Percentiles rank a stretch among this genome's conserved stretches.
Conservation (phyloP, 2,888 invertebrate species). For the Trimorus sp. region DNA sequence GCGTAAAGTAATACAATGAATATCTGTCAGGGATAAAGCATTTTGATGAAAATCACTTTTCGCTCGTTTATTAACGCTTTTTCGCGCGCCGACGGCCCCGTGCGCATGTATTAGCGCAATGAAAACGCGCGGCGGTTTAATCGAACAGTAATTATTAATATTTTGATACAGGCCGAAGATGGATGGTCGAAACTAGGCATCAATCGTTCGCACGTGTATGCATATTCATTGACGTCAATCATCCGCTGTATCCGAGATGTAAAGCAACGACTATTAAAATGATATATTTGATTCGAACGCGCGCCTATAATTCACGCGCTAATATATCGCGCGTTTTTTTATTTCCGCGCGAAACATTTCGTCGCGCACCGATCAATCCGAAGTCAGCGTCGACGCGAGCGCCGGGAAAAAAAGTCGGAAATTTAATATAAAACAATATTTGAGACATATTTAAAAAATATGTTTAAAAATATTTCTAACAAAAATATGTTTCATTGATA, state of each 20-base stretch:
- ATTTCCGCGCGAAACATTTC: slow-evolving; percentile 5
- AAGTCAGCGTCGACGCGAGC: neutral
- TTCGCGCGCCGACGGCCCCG: neutral
- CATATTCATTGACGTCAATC: slow-evolving; percentile 48
- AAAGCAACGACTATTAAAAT: slow-evolving; percentile 45
- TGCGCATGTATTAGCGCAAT: neutral
- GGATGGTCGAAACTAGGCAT: slow-evolving; percentile 31
- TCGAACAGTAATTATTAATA: slow-evolving; percentile 31
- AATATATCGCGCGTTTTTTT: slow-evolving; percentile 10
- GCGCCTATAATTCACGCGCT: slow-evolving; percentile 19
- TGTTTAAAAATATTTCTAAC: no score
- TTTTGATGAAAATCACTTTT: slow-evolving; percentile 5
- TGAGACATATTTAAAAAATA: no score
- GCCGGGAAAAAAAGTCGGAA: slow-evolving; percentile 10
- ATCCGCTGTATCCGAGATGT: slow-evolving; percentile 38
- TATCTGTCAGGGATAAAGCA: slow-evolving; percentile 15
- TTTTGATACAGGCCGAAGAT: slow-evolving; percentile 18
- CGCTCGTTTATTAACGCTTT: slow-evolving; percentile 3
- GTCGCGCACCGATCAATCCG: slow-evolving; percentile 11
- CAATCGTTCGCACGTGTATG: slow-evolving; percentile 16
- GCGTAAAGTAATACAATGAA: slow-evolving; percentile 23
- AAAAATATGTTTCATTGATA: no score
- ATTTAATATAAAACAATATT: slow-evolving; percentile 50
- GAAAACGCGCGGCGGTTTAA: slow-evolving; percentile 3
- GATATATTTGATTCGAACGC: slow-evolving; percentile 38